Conservation (phyloP, 2,888 invertebrate genomes). For the Leptinotarsa peninsularis region DNA sequence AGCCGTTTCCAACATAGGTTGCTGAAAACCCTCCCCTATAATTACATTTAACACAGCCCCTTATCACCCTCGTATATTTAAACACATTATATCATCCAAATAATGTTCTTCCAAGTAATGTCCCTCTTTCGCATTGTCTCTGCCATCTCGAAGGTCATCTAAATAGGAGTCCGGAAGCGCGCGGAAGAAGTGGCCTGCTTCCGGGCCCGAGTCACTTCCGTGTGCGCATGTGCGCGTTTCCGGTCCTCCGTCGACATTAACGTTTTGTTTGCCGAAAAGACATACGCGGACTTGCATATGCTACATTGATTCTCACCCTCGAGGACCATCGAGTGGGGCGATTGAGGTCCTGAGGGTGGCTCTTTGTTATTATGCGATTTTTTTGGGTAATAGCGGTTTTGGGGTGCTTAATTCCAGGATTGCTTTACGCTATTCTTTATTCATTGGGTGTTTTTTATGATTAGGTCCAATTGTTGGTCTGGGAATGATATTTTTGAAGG, state of each 20-base stretch:
- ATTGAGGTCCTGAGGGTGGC: conserved; percentile 43
- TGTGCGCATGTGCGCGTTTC: conserved; percentile 58
- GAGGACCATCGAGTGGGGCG: conserved; percentile 45
- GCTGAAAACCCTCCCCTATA: conserved; percentile 40
- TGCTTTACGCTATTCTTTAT: conserved; percentile 44
- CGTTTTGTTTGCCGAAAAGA: conserved; percentile 45
- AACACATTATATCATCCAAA: conserved; percentile 44
- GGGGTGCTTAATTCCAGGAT: conserved; percentile 59
- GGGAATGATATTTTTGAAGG: background rate
- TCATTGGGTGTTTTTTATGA: conserved; percentile 28
- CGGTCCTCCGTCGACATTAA: conserved; percentile 61
- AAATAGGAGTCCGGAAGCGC: conserved; percentile 36
- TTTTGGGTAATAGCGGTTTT: conserved; percentile 58
- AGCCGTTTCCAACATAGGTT: background rate
- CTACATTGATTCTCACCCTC: conserved; percentile 58
- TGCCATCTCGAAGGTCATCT: conserved; percentile 36
- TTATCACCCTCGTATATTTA: conserved; percentile 51
- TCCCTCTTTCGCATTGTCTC: conserved; percentile 41
- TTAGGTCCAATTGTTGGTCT: conserved; percentile 14
- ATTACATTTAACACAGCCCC: conserved; percentile 49
- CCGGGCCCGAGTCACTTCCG: conserved; percentile 50
- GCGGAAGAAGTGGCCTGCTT: conserved; percentile 48
- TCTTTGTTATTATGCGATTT: conserved; percentile 53
- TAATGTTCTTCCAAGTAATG: conserved; percentile 37
- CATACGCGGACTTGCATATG: conserved; percentile 49